Percentiles rank a stretch among this genome's conserved stretches.
phyloP scores from a whole-genome alignment of 2,797 vertebrate species.

The Pelochelys cantorii region DNA sequence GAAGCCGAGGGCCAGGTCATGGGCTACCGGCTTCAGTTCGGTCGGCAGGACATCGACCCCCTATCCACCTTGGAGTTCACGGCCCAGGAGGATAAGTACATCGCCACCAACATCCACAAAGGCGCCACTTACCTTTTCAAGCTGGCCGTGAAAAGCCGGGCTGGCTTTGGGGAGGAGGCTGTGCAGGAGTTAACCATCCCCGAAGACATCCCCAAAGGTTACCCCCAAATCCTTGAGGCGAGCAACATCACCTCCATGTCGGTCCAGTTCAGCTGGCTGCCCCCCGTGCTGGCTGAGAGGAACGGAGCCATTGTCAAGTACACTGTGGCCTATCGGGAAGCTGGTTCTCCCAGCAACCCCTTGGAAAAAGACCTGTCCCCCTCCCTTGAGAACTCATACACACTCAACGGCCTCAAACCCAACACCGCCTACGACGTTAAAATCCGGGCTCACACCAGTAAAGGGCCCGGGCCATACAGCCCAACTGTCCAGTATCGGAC shows the following conservation, averaged over 20 bases:
- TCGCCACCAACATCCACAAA: conserved; percentile 87
- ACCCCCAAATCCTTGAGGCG: conserved; percentile 91
- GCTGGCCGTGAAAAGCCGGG: conserved; percentile 91
- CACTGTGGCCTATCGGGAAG: conserved; percentile 94
- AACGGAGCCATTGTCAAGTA: conserved; percentile 94
- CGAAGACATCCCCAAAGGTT: conserved; percentile 91
- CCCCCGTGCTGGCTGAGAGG: conserved; percentile 93
- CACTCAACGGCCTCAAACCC: conserved; percentile 94
- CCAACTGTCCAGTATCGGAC: conserved; percentile 97
- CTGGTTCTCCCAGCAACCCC: conserved; percentile 80
- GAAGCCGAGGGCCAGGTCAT: conserved; percentile 86
- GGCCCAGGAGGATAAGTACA: conserved; percentile 86
- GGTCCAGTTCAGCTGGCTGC: conserved; percentile 94
- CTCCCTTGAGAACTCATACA: conserved; percentile 86
- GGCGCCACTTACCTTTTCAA: conserved; percentile 95
- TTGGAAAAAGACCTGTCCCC: conserved; percentile 90
- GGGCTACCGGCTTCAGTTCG: conserved; percentile 95
- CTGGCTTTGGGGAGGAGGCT: conserved; percentile 94
- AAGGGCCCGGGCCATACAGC: conserved; percentile 98
- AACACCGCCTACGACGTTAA: conserved; percentile 95
- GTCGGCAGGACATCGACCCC: conserved; percentile 88
- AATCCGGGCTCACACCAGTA: conserved; percentile 98
- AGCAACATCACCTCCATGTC: conserved; percentile 91
- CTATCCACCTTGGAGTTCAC: conserved; percentile 92
- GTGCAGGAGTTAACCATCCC: conserved; percentile 87